A percentile compares a stretch with the other conserved stretches of the same genome.
These are phyloP conservation scores for Lysiphlebus fabarum DNA, from an alignment of 1,140 invertebrate species.

Conservation along the genomic window DNA sequence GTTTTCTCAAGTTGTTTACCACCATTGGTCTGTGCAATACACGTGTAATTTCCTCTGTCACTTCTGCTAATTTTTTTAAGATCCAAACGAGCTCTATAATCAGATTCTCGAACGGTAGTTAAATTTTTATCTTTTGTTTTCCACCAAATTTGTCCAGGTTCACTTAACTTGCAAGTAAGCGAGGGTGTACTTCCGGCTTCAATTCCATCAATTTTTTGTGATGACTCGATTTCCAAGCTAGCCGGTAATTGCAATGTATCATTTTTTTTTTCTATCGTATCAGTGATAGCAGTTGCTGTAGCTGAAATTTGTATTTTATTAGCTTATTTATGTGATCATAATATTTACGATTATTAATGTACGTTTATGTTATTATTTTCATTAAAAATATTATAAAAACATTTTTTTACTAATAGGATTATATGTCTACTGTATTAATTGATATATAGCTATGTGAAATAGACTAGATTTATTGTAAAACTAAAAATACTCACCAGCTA, in stretches of 20 bases:
- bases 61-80: constrained; percentile 52
- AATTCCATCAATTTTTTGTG: constrained; percentile 44
- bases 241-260: constrained; percentile 15
- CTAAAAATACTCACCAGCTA: not conserved
- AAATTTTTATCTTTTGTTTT: constrained; percentile 41
- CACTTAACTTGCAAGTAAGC: constrained; percentile 39
- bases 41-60: constrained; percentile 60
- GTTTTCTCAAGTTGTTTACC: constrained; percentile 43
- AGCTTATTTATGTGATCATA: too few species aligned
- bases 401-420: too few species aligned
- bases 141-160: constrained; percentile 47
- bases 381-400: too few species aligned
- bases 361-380: too few species aligned
- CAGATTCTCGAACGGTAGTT: constrained; percentile 45
- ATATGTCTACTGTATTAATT: not conserved
- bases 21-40: constrained; percentile 46
- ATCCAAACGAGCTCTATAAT: constrained; percentile 44
- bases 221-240: constrained; percentile 37
- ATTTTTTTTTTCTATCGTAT: constrained; percentile 4
- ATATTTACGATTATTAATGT: too few species aligned
- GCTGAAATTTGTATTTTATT: constrained; percentile 28
- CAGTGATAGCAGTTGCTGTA: constrained; percentile 25
- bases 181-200: constrained; percentile 51
- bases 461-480: not conserved
- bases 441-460: not conserved